These are phyloP conservation scores for Piaya cayana DNA, from an alignment of 2,113 vertebrate genomes.

Conservation along the genomic window DNA sequence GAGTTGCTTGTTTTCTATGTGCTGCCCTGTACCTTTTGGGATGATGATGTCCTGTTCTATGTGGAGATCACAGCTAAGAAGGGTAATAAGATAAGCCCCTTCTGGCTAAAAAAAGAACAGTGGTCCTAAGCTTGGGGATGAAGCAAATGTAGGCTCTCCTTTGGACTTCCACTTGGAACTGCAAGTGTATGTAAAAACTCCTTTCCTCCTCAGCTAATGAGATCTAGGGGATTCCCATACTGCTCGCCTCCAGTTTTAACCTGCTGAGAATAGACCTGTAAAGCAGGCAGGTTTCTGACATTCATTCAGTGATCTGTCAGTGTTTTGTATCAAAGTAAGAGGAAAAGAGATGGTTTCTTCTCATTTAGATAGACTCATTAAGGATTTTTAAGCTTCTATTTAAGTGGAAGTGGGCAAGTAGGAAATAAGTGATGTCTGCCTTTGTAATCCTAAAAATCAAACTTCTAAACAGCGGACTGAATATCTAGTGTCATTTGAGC, in stretches of 20 bases:
- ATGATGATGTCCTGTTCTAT: not conserved
- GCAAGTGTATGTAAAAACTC: not conserved
- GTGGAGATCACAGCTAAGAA: slow-evolving; percentile 28
- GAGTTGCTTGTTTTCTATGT: not conserved
- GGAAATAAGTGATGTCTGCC: not conserved
- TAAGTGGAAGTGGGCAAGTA: not conserved
- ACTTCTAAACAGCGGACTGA: not conserved
- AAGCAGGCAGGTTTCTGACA: not conserved
- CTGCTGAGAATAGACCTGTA: not conserved
- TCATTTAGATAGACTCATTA: not conserved
- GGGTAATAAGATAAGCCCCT: slow-evolving; percentile 54
- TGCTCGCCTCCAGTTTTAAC: not conserved
- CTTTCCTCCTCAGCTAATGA: not conserved
- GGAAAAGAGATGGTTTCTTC: not conserved
- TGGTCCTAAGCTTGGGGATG: slow-evolving; percentile 25
- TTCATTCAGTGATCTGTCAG: not conserved
- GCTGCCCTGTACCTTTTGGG: not conserved
- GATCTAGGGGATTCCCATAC: not conserved
- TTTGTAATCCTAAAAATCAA: not conserved
- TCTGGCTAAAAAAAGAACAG: slow-evolving; percentile 46
- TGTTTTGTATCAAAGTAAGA: not conserved
- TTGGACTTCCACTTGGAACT: not conserved
- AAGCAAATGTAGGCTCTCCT: not conserved
- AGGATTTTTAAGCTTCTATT: not conserved
- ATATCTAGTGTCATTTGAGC: not conserved